These are phyloP conservation scores for Sinelater perroti DNA, from an alignment of 2,888 invertebrate genomes.

Conservation along the genomic window DNA sequence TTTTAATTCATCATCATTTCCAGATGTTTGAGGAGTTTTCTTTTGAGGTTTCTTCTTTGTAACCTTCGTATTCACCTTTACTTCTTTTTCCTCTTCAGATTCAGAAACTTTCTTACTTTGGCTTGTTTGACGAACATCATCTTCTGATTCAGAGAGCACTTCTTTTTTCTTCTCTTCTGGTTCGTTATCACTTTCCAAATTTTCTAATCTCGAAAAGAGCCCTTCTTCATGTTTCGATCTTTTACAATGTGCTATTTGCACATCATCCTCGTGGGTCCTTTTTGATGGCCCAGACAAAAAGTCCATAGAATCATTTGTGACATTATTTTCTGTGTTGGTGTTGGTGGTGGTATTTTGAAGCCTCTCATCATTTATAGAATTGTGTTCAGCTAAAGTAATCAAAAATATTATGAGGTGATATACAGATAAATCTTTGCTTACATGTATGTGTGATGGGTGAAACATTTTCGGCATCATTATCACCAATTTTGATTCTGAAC, in stretches of 20 bases:
- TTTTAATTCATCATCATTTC: constrained; percentile 18
- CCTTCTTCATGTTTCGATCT: constrained; percentile 19
- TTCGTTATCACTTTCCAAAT: no score
- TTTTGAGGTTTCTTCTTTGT: neutral
- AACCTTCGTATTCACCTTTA: constrained; percentile 1
- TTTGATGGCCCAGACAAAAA: neutral
- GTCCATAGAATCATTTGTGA: neutral
- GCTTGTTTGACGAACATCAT: neutral
- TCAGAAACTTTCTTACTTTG: neutral
- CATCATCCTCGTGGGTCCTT: constrained; percentile 6
- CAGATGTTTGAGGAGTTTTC: neutral
- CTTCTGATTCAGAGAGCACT: constrained; percentile 2
- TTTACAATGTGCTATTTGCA: constrained; percentile 11
- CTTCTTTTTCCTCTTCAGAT: neutral
- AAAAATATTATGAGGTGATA: neutral
- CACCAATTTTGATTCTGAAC: constrained; percentile 59
- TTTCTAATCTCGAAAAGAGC: no score
- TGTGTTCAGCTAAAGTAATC: neutral
- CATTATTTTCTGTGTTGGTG: neutral
- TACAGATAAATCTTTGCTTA: neutral
- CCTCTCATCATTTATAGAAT: no score
- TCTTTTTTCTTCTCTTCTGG: neutral
- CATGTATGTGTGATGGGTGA: neutral
- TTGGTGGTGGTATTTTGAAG: no score
- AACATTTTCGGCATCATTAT: neutral